Base-by-base conservation (phyloP, 2,888 invertebrate genomes). In the Xanthia icteritia region DNA sequence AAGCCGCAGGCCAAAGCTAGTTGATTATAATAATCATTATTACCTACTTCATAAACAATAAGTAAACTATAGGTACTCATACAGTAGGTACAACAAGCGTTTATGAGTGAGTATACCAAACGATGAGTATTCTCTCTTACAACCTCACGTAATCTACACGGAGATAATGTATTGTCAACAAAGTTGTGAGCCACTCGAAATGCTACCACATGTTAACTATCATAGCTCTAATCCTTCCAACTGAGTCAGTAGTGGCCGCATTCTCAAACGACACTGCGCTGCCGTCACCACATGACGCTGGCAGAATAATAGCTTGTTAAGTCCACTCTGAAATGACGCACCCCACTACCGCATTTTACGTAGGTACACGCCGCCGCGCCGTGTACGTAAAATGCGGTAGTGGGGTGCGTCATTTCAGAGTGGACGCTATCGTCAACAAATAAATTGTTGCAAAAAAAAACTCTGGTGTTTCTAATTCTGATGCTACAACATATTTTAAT, bases 81-180 rank as follows among this genome's bases (percentile, higher is more conserved):
- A 9, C 2, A 51, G 63, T n/a, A 39, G 39, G 20, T n/a, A 54
- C 9, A 23, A 73, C 23, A 60, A 9, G 8, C 51, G 23, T 61
- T 76, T 77, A 70, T n/a, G n/a, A n/a, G n/a, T n/a, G n/a, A n/a
- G n/a, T 77, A 54, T 39, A 23, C 61, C 8, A 70, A 42, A 63
- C 45, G 63, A 63, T 48, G 45, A 70, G 56, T 78, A 51, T 58
- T 39, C 20, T 56, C 39, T 73, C 23, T 48, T 39, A 63, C 23
- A n/a, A 27, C 20, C 23, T 63, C 73, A 20, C 20, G n/a, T 74
- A 63, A 76, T 76, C 75, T 74, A 36, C 23, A 64, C 74, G 54
- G 45, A 54, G 45, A 63, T 76, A 75, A 64, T 20, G 51, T 27
- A 63, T 42, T n/a, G 74, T 74, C 75, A 74, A 56, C 64, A 76